phyloP scores from a whole-genome alignment of 1,140 invertebrate genomes.

The Zaprionus taronus region DNA sequence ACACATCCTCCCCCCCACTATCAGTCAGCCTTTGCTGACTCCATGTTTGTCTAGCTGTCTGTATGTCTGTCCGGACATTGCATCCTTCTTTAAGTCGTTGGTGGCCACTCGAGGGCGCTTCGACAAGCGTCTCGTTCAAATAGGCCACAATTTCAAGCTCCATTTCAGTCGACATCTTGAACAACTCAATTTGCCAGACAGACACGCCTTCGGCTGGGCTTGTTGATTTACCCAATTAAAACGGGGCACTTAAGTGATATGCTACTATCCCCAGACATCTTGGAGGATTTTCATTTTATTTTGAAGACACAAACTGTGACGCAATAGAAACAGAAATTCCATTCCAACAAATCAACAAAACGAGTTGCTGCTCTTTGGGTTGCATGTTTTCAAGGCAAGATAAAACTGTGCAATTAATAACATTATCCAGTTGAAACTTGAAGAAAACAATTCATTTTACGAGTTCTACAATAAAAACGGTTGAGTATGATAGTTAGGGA shows the following conservation, averaged over 20 bases:
- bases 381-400: background rate
- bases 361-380: background rate
- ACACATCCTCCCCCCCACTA: background rate
- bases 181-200: constrained; percentile 13
- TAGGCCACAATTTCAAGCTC: constrained; percentile 40
- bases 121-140: constrained; percentile 26
- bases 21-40: background rate
- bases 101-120: constrained; percentile 29
- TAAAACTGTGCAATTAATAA: background rate
- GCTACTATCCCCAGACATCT: background rate
- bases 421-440: background rate
- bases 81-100: constrained; percentile 39
- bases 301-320: background rate
- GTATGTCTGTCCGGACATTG: constrained; percentile 17
- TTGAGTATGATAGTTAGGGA: background rate
- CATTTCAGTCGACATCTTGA: constrained; percentile 29
- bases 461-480: background rate
- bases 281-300: constrained; percentile 8
- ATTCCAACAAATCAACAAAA: background rate
- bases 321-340: constrained; percentile 8
- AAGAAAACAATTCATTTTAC: background rate
- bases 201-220: background rate
- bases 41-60: background rate
- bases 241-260: constrained; percentile 27
- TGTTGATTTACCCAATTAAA: constrained; percentile 54